Base-by-base conservation (phyloP, 2,113 vertebrate species). In the Xenopus laevis region DNA sequence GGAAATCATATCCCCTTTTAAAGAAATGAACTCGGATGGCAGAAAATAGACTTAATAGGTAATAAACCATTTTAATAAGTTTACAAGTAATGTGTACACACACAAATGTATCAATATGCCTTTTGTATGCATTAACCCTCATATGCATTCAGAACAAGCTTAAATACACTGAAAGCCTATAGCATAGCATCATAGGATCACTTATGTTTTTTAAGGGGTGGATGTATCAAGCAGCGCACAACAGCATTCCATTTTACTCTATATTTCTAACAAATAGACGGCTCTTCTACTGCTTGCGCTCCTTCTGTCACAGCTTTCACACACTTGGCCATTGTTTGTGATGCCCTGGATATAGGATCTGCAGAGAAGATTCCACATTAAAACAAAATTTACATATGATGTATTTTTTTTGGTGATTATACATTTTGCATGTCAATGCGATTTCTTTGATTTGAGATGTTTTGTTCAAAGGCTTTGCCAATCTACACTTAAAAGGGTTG, bases 281-380 rank as follows among this genome's bases (percentile, higher is more conserved):
- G 95, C 66, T 99, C 96, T 8, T 98, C 96, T 15, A 98, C 85
- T 0, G 97, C 94, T 17, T 92, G 92, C 84, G 94, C 95, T 53
- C 96, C 97, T 83, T 98, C 95, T 4, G 96, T 96, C 68, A 93
- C 89, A 46, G 97, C 97, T 87, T 98, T 98, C 47, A 99, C 93
- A 83, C 97, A 99, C 81, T 98, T 98, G 23, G 97, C 97, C 97
- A 99, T 99, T 44, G 97, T 99, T 86, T 98, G 97, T 13, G 97
- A 99, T 45, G 97, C 93, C 83, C 96, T 94, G 67, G 92, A 92
- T 84, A 99, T 98, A 6, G 97, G 87, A 87, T 99, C 97, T 99
- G 84, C 8, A 83, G 82, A 63, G 10, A 59, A 64, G 27, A 50
- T 50, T 50, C 15, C 47, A 1, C 47, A 12, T 16, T 16, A 50